Evolutionary conservation across 2,113 vertebrate species (phyloP).

Genomic region (Anas platyrhynchos): DNA sequence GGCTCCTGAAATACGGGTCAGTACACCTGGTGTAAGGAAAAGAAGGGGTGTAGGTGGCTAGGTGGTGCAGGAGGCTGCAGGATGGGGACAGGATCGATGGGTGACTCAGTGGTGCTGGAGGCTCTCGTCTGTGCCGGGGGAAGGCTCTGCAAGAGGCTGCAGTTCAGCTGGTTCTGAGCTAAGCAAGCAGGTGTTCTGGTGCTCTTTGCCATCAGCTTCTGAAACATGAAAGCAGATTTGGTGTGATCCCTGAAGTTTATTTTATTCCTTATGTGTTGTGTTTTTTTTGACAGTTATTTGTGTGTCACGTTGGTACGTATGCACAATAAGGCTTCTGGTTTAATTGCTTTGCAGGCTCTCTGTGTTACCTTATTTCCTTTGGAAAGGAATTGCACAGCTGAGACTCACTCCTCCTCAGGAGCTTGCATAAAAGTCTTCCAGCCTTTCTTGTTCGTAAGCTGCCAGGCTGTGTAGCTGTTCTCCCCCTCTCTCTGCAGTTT

Average conservation of each 20-base stretch:
- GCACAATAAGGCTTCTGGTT: not conserved
- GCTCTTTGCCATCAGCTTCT: not conserved
- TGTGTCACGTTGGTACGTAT: not conserved
- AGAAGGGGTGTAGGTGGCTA: not conserved
- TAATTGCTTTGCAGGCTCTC: not conserved
- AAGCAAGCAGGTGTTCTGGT: not conserved
- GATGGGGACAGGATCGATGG: not conserved
- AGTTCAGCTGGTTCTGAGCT: not conserved
- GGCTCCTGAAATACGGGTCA: not conserved
- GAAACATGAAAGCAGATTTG: accelerated
- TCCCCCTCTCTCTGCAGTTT: not conserved
- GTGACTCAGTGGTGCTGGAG: not conserved
- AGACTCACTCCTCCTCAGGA: not conserved
- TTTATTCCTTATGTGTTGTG: not conserved
- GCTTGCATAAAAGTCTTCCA: not conserved
- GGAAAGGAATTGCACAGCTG: not conserved
- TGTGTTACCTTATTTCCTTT: not conserved
- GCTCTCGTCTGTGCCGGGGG: not conserved
- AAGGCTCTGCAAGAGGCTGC: not conserved
- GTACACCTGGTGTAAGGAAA: not conserved
- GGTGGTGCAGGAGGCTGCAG: not conserved
- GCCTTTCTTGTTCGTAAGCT: not conserved
- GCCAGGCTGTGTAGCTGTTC: not conserved
- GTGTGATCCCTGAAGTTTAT: not conserved
- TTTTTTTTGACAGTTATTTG: not conserved